Conservation (phyloP, 2,113 vertebrate species). For the Fulica atra region DNA sequence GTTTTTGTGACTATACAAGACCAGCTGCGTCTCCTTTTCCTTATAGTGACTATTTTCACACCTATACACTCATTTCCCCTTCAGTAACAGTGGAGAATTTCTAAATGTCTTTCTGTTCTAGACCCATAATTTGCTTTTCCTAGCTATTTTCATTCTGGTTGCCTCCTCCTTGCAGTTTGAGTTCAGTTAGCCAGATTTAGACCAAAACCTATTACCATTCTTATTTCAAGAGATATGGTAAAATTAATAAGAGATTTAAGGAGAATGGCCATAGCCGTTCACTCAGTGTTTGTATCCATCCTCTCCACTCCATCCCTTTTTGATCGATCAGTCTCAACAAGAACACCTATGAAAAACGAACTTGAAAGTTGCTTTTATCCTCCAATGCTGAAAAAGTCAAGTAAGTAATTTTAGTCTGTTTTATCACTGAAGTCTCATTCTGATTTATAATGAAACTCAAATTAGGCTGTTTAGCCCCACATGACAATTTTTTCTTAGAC, state of each 20-base stretch:
- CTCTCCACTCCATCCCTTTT: neutral
- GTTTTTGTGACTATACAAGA: neutral
- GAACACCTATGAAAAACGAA: fast-evolving
- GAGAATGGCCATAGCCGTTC: neutral
- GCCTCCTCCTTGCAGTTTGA: neutral
- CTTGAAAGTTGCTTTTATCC: neutral
- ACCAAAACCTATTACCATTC: neutral
- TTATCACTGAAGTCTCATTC: neutral
- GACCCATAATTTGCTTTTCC: neutral
- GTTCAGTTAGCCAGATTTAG: neutral
- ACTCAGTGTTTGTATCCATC: neutral
- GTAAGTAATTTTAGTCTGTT: neutral
- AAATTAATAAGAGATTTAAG: neutral
- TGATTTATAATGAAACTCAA: neutral
- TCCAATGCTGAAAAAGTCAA: neutral
- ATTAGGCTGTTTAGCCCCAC: neutral
- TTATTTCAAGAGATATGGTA: neutral
- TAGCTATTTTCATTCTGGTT: neutral
- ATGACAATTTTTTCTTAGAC: neutral
- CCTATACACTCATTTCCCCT: neutral
- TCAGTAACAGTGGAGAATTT: neutral
- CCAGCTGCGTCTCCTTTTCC: neutral
- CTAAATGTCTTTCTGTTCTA: neutral
- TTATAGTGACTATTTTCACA: neutral
- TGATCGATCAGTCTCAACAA: neutral